These are phyloP conservation scores for Epinephelus coioides DNA, from an alignment of 2,797 vertebrate genomes.

Conservation along the genomic window DNA sequence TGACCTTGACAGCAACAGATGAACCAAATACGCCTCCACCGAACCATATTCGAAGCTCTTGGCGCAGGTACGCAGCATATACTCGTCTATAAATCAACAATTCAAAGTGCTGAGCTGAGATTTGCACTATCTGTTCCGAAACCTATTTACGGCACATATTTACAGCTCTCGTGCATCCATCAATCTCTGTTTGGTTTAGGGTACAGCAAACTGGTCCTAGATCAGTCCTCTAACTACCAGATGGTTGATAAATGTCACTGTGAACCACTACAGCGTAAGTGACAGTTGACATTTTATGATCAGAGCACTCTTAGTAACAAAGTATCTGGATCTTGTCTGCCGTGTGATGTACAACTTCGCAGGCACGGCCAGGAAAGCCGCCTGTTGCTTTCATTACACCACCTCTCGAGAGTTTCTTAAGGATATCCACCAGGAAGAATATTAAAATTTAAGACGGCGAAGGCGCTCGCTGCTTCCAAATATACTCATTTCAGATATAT, in stretches of 20 bases:
- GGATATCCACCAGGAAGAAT: slow-evolving; percentile 23
- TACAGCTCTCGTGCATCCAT: slow-evolving; percentile 27
- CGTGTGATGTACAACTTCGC: slow-evolving; percentile 48
- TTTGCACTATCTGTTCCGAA: slow-evolving; percentile 28
- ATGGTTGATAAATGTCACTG: slow-evolving; percentile 63
- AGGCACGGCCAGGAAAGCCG: not conserved
- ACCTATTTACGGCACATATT: slow-evolving; percentile 21
- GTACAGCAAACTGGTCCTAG: slow-evolving; percentile 15
- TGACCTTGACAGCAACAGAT: not conserved
- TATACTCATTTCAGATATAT: slow-evolving; percentile 23
- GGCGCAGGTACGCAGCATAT: not conserved
- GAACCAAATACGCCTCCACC: not conserved
- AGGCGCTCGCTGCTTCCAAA: slow-evolving; percentile 22
- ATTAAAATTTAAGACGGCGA: slow-evolving; percentile 44
- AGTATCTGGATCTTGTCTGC: slow-evolving; percentile 48
- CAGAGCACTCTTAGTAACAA: slow-evolving; percentile 46
- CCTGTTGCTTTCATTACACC: slow-evolving; percentile 43
- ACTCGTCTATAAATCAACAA: slow-evolving; percentile 28
- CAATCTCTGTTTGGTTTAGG: slow-evolving; percentile 27
- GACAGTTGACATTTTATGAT: slow-evolving; percentile 71
- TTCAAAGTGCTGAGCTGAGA: slow-evolving; percentile 13
- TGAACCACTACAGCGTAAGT: slow-evolving; percentile 51
- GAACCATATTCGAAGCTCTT: not conserved
- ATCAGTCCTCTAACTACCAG: slow-evolving; percentile 31
- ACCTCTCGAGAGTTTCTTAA: not conserved